Evolutionary conservation across 2,113 vertebrate genomes (phyloP), one percentile per base, ranked within the genome.

Genomic region (Herpailurus yagouaroundi): DNA sequence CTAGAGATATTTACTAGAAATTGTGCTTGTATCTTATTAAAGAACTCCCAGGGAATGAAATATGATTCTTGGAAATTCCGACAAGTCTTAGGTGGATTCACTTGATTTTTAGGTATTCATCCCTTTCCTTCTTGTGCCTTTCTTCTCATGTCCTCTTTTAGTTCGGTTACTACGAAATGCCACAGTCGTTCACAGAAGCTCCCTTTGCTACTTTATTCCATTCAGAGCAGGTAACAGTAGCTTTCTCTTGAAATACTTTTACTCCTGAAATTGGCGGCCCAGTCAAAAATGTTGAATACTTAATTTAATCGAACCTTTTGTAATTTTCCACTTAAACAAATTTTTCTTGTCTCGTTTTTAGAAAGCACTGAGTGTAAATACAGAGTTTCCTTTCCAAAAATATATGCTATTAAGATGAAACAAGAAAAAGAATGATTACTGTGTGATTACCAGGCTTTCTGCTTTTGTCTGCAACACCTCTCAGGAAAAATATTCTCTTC

Each of bases 301-400:
- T 80, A 86, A 68, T 60, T 94, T 79, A 87, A 77, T 71, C 29
- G 82, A 85, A 45, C 33, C 76, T 85, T 94, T 84, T 94, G 38
- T 79, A 52, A 84, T 97, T 82, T 95, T 13, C 52, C 69, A 79
- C 82, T 94, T 88, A 96, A 94, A 94, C 86, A 76, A 83, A 77
- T 76, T 73, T 89, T 87, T 85, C 64, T 74, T 66, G n/a, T 90
- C 15, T 19, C 64, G 82, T 90, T 92, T 87, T 87, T 18, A 21
- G 33, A 77, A 85, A 82, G 16, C 50, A 29, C 69, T 16, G 63
- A 88, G 38, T 79, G 1, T 96, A 90, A 98, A 94, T 45, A 85
- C 50, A 79, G 41, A 92, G 18, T 88, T 97, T 84, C 41, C 45
- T 92, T 96, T 89, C 68, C 9, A 83, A 89, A 97, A 83, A 48